A percentile compares a stretch with the other conserved stretches of the same genome.
Evolutionary conservation across 1,140 invertebrate species (phyloP).

Genomic region (Drosophila murphyi): DNA sequence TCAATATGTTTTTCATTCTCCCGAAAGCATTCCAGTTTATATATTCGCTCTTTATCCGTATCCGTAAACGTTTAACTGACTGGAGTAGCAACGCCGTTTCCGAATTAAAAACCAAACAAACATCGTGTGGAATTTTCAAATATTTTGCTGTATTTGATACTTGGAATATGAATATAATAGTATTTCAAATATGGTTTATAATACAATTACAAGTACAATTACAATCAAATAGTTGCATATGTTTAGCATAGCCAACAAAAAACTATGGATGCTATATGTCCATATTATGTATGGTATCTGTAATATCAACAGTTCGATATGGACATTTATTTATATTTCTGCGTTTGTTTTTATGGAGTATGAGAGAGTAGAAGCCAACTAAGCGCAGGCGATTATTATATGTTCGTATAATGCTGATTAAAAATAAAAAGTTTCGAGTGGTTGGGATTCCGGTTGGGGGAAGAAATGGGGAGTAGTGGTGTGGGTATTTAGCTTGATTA

Average conservation of each 20-base stretch:
- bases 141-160: conserved; percentile 77
- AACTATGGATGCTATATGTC: conserved; percentile 30
- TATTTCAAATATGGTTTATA: conserved; percentile 72
- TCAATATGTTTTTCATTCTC: conserved; percentile 5
- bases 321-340: conserved; percentile 38
- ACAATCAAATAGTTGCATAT: conserved; percentile 70
- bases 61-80: conserved; percentile 1
- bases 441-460: not conserved
- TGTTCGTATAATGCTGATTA: not conserved
- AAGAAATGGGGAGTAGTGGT: not conserved
- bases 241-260: conserved; percentile 37
- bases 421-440: not conserved
- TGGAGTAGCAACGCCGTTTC: not conserved
- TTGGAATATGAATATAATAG: conserved; percentile 79
- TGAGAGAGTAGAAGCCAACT: conserved; percentile 37
- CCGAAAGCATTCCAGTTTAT: not conserved
- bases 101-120: not conserved
- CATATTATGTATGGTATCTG: conserved; percentile 27
- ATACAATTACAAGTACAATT: conserved; percentile 69
- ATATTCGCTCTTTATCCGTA: not conserved
- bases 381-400: conserved; percentile 37
- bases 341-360: conserved; percentile 16
- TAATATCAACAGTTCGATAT: conserved; percentile 50
- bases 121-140: conserved; percentile 49
- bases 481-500: conserved; percentile 42